These are phyloP conservation scores for Bombus confusus DNA, from an alignment of 1,140 invertebrate genomes.

Conservation along the genomic window DNA sequence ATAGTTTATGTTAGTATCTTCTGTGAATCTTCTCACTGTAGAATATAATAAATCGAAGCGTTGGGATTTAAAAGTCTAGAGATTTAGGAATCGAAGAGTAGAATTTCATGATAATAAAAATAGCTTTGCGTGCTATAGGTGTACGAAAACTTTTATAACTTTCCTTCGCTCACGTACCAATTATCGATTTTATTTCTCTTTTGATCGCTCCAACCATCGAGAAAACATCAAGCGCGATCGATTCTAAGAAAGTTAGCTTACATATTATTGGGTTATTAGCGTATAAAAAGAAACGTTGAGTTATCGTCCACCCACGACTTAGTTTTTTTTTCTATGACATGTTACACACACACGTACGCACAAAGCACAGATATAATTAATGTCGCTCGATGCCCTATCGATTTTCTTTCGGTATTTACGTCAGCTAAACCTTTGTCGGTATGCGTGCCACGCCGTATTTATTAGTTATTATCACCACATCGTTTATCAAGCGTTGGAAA, in stretches of 20 bases:
- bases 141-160: neutral
- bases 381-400: constrained; percentile 42
- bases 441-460: constrained; percentile 3
- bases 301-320: neutral
- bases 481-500: constrained; percentile 48
- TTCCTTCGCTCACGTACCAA: neutral
- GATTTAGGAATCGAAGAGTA: neutral
- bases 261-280: neutral
- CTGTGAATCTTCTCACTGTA: no score
- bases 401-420: constrained; percentile 50
- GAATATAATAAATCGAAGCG: no score
- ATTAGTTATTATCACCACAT: constrained; percentile 46
- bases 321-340: neutral
- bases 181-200: neutral
- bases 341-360: no score
- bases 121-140: neutral
- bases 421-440: constrained; percentile 19
- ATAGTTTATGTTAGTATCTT: no score
- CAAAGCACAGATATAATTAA: constrained; percentile 24
- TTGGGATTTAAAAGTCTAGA: no score
- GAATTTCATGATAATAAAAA: neutral
- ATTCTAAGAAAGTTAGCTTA: neutral
- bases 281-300: neutral
- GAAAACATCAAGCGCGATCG: neutral
- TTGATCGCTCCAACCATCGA: neutral